Evolutionary conservation across 92 coral and sea anemone species (phyloP).

Genomic region (Paragorgia papillata): DNA sequence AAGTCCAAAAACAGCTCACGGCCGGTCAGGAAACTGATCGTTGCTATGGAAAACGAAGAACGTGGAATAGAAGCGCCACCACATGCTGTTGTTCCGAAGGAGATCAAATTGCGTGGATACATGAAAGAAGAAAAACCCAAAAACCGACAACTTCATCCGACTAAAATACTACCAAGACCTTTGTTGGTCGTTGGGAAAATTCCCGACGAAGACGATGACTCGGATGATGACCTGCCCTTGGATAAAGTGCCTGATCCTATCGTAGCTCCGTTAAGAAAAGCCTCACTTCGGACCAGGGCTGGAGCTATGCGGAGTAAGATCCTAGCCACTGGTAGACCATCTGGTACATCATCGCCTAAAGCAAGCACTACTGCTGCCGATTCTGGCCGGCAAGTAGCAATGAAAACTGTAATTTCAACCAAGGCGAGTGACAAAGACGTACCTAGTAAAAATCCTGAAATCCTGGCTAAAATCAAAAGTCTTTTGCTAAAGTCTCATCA

Average conservation of each 20-base stretch:
- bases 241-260: constrained; percentile 13
- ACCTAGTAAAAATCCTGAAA: neutral
- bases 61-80: constrained; percentile 6
- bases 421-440: no score
- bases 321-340: neutral
- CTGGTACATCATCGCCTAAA: neutral
- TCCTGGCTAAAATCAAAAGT: constrained; percentile 26
- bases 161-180: neutral
- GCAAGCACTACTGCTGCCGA: neutral
- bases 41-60: constrained; percentile 31
- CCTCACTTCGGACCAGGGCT: neutral
- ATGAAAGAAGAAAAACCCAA: constrained; percentile 28
- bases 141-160: constrained; percentile 1
- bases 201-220: constrained; percentile 31
- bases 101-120: neutral
- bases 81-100: neutral
- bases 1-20: constrained; percentile 14
- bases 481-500: constrained; percentile 25
- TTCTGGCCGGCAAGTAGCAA: neutral
- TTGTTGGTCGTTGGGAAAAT: constrained; percentile 29
- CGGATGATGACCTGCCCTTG: constrained; percentile 8
- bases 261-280: constrained; percentile 32
- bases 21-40: constrained; percentile 8
- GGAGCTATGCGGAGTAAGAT: constrained; percentile 13
- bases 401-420: neutral